Percentiles rank a stretch among this genome's conserved stretches.
Conservation (phyloP, 2,113 vertebrate genomes). For the Azemiops feae region DNA sequence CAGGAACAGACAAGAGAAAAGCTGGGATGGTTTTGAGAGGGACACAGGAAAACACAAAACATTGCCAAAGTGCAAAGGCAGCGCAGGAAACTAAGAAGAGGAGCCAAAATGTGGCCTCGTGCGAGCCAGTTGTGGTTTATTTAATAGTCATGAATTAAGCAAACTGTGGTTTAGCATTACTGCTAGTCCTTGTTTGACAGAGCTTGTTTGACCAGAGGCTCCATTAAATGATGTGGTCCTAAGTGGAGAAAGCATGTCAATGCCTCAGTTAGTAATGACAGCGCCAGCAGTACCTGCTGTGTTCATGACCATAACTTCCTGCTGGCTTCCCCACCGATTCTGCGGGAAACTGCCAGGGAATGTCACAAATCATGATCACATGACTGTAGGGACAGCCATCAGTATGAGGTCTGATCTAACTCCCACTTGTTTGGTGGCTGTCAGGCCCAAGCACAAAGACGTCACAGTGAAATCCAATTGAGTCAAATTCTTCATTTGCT, state of each 20-base stretch:
- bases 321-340: background rate
- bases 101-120: too few species aligned
- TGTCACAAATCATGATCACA: background rate
- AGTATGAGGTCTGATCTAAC: background rate
- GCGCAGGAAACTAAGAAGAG: background rate
- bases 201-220: background rate
- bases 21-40: background rate
- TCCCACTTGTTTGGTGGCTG: background rate
- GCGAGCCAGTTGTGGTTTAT: background rate
- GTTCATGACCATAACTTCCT: background rate
- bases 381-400: background rate
- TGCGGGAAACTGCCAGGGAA: background rate
- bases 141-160: background rate
- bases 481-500: too few species aligned
- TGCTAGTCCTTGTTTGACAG: background rate
- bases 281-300: background rate
- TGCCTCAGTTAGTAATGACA: background rate
- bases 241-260: background rate
- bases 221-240: background rate
- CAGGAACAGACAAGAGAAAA: background rate
- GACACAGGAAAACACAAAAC: background rate
- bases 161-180: background rate
- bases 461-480: too few species aligned
- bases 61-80: too few species aligned
- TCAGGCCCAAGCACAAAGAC: too few species aligned